These are phyloP conservation scores for Heliocidaris erythrogramma DNA, from an alignment of 35 echinoderm and acorn worm genomes.

Conservation along the genomic window DNA sequence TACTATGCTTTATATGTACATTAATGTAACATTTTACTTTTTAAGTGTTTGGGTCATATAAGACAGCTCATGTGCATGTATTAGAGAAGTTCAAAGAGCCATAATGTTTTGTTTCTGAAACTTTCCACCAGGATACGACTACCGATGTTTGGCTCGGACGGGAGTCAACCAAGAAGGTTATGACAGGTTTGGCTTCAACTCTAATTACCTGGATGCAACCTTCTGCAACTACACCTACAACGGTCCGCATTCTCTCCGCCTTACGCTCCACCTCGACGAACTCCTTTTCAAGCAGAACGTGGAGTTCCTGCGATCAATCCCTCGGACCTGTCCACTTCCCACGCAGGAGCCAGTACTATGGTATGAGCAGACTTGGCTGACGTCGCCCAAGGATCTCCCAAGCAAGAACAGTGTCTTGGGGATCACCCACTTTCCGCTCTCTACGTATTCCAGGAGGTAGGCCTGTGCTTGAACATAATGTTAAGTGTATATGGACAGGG, in stretches of 20 bases:
- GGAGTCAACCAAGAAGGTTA: constrained; percentile 65
- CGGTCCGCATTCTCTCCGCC: constrained; percentile 64
- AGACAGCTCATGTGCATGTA: too few relatives aligned
- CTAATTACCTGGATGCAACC: constrained; percentile 11
- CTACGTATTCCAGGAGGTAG: not conserved
- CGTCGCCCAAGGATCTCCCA: not conserved
- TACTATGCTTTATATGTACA: too few relatives aligned
- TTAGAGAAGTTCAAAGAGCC: too few relatives aligned
- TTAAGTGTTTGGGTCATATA: too few relatives aligned
- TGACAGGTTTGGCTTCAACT: constrained; percentile 80
- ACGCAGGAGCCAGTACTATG: constrained; percentile 63
- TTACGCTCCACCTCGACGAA: constrained; percentile 67
- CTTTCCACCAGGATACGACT: constrained; percentile 44
- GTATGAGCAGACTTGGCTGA: constrained; percentile 91
- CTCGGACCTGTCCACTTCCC: constrained; percentile 67
- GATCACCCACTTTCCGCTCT: not conserved
- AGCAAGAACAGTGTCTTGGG: not conserved
- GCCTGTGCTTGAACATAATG: not conserved
- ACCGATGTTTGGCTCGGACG: constrained; percentile 70
- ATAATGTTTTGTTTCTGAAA: not conserved
- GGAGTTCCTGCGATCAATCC: constrained; percentile 77
- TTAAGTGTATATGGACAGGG: too few relatives aligned
- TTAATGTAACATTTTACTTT: too few relatives aligned
- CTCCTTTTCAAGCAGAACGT: constrained; percentile 75
- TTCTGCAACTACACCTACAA: constrained; percentile 78